Base-by-base conservation (phyloP, 1,140 invertebrate species). In the Ruditapes philippinarum region DNA sequence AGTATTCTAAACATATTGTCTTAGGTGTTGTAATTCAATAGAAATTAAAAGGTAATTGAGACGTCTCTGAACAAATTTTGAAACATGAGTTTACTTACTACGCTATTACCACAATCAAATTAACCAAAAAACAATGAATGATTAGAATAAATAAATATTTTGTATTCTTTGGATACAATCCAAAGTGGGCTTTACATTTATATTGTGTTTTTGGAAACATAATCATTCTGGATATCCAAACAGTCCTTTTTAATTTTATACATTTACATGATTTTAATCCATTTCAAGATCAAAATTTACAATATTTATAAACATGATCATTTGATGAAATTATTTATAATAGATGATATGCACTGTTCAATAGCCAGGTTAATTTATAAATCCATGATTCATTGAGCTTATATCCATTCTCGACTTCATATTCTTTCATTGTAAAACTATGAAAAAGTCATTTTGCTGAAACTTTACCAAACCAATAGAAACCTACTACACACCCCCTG, bases 31-130 rank as follows among this genome's bases (percentile, higher is more conserved):
- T 7, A 74, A 74, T 2, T 49, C 70, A 74, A 70, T 70, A 33
- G 33, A 38, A 70, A 38, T 65, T 31, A 70, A 70, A 70, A 40
- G 3, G 33, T 65, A 45, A 42, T 73, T 11, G 22, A 25, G 40
- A 40, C n/a, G n/a, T n/a, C n/a, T n/a, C n/a, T n/a, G n/a, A n/a
- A n/a, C n/a, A n/a, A n/a, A n/a, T n/a, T n/a, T n/a, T n/a, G n/a
- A n/a, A n/a, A n/a, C n/a, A n/a, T n/a, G n/a, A n/a, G n/a, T n/a
- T n/a, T n/a, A n/a, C n/a, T n/a, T n/a, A 40, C 42, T 33, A 33
- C 25, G 14, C 49, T 36, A 57, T 57, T 33, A 78, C 28, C 36
- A 38, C 54, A 78, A 78, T 78, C 74, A 28, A 78, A 78, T 54
- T 78, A 78, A 49, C 45, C 17, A 22, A 31, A 78, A 40, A 54